phyloP scores from a whole-genome alignment of 1,140 invertebrate genomes.

The Gonatopus flavifemur region DNA sequence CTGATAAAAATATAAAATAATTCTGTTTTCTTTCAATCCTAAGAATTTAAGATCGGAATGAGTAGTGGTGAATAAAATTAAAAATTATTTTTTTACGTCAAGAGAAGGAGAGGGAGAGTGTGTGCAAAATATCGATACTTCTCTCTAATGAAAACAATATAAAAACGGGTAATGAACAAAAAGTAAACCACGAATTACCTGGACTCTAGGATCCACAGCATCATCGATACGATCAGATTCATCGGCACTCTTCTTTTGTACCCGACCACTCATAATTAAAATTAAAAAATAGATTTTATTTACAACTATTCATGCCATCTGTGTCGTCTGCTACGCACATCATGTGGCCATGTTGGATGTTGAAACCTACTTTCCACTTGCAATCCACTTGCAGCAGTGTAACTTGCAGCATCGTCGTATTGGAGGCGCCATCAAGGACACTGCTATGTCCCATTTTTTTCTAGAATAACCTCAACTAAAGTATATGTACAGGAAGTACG shows the following conservation, averaged over 20 bases:
- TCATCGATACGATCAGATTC: conserved; percentile 52
- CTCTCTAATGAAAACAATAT: background rate
- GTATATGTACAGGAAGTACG: no score
- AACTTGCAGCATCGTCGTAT: background rate
- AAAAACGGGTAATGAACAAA: background rate
- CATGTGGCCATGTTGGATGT: conserved; percentile 52
- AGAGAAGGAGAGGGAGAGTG: background rate
- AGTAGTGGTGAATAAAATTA: background rate
- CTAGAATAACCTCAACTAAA: no score
- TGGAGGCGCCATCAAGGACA: no score
- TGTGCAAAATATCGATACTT: background rate
- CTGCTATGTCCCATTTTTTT: no score
- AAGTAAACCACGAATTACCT: conserved; percentile 38
- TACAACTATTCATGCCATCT: conserved; percentile 49
- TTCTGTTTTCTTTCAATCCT: background rate
- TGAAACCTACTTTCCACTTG: conserved; percentile 8
- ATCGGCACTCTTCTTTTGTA: conserved; percentile 37
- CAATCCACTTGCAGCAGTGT: background rate
- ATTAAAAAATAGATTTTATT: conserved; percentile 46
- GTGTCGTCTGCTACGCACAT: conserved; percentile 52
- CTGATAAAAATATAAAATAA: background rate
- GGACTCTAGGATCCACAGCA: conserved; percentile 58
- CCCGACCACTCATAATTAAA: conserved; percentile 52
- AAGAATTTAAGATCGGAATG: background rate
- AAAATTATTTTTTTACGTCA: background rate